Evolutionary conservation across 2,888 invertebrate species (phyloP).

Genomic region (Serripes groenlandicus): DNA sequence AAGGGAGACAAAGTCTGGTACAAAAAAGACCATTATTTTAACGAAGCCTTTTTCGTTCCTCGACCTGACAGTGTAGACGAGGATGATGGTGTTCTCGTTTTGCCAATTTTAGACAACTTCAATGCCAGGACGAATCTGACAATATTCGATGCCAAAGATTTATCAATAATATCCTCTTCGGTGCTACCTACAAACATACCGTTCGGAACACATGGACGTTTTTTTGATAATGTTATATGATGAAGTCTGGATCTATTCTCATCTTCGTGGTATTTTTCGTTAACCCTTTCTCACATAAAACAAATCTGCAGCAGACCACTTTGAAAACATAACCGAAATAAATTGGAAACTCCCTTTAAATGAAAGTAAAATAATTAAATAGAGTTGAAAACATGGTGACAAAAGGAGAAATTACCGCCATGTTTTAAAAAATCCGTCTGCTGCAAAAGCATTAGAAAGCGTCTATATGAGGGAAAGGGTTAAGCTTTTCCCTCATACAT

Average conservation of each 20-base stretch:
- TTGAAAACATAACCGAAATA: no score
- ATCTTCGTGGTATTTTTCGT: not conserved
- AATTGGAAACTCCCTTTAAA: no score
- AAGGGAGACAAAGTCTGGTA: slow-evolving; percentile 70
- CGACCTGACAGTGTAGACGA: slow-evolving; percentile 69
- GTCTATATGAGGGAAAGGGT: no score
- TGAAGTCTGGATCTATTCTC: not conserved
- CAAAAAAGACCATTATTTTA: slow-evolving; percentile 69
- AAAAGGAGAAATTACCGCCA: no score
- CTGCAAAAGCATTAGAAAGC: no score
- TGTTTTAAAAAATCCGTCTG: no score
- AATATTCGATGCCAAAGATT: slow-evolving; percentile 61
- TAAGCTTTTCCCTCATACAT: no score
- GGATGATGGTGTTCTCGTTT: slow-evolving; percentile 81
- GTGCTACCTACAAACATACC: slow-evolving; percentile 77
- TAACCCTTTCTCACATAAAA: not conserved
- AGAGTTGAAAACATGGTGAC: no score
- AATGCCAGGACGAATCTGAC: slow-evolving; percentile 55
- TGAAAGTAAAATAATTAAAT: no score
- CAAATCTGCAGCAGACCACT: no score
- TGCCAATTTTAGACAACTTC: slow-evolving; percentile 76
- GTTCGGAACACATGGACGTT: slow-evolving; percentile 80
- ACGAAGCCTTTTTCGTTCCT: slow-evolving; percentile 80
- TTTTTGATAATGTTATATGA: slow-evolving; percentile 61
- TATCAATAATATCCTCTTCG: slow-evolving; percentile 70